These are phyloP conservation scores for Drosophila recens DNA, from an alignment of 2,888 invertebrate genomes.

Conservation along the genomic window DNA sequence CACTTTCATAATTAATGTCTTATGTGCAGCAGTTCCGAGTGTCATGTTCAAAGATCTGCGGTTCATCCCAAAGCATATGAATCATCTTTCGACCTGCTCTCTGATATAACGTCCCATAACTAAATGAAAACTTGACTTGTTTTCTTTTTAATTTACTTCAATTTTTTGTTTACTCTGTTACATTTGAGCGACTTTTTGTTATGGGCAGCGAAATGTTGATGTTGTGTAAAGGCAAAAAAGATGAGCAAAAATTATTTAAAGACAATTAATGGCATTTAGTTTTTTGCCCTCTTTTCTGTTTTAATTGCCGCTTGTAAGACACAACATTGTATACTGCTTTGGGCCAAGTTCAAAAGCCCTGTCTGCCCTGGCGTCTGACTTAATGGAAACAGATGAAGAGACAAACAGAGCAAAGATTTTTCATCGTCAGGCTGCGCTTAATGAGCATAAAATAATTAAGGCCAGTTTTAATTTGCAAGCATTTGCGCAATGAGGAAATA, in stretches of 20 bases:
- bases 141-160: constrained; percentile 11
- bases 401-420: constrained; percentile 40
- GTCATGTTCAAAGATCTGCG: constrained; percentile 43
- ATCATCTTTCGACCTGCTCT: constrained; percentile 33
- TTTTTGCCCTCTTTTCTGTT: constrained; percentile 44
- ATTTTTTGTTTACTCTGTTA: constrained; percentile 45
- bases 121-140: constrained; percentile 43
- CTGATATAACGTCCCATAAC: constrained; percentile 53
- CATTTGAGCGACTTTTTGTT: constrained; percentile 77
- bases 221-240: constrained; percentile 57
- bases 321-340: constrained; percentile 65
- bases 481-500: constrained; percentile 68
- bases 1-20: constrained; percentile 51
- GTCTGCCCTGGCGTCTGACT: constrained; percentile 44
- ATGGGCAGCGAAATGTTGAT: constrained; percentile 51
- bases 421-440: constrained; percentile 53
- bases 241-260: constrained; percentile 63
- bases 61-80: constrained; percentile 37
- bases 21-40: constrained; percentile 34
- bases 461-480: constrained; percentile 73
- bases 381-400: constrained; percentile 19
- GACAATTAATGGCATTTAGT: constrained; percentile 77
- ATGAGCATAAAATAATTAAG: constrained; percentile 81
- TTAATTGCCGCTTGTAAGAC: constrained; percentile 60
- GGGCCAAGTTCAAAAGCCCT: constrained; percentile 68